A percentile compares a stretch with the other conserved stretches of the same genome.
Evolutionary conservation across 2,113 vertebrate species (phyloP).

Genomic region (Grallaria varia): DNA sequence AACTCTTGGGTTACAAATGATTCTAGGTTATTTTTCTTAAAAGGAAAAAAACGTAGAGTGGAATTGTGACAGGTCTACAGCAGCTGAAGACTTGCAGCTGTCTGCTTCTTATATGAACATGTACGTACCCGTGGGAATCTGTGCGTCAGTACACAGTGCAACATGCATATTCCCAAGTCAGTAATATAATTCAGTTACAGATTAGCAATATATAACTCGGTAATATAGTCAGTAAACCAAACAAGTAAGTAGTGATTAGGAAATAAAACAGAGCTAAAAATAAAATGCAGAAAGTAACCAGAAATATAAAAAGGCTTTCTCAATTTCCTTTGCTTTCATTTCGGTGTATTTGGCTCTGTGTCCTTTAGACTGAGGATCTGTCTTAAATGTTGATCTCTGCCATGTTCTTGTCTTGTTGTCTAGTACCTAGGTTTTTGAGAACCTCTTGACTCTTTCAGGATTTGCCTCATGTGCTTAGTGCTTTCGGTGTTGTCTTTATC

Average conservation of each 20-base stretch:
- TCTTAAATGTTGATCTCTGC: background rate
- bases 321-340: background rate
- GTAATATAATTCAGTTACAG: background rate
- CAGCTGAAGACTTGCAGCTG: constrained; percentile 34
- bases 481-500: background rate
- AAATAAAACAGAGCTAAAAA: background rate
- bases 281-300: background rate
- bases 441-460: background rate
- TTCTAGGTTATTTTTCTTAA: constrained; percentile 5
- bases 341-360: background rate
- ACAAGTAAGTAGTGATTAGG: background rate
- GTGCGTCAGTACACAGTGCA: background rate
- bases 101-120: background rate
- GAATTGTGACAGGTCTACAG: constrained; percentile 27
- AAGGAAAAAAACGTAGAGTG: background rate
- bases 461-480: background rate
- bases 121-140: background rate
- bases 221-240: background rate
- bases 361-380: background rate
- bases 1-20: background rate
- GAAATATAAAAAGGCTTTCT: background rate
- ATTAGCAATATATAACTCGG: background rate
- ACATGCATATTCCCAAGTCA: background rate
- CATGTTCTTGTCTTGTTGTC: background rate
- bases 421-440: background rate